phyloP scores from a whole-genome alignment of 2,113 vertebrate species.

The Nothocercus julius region DNA sequence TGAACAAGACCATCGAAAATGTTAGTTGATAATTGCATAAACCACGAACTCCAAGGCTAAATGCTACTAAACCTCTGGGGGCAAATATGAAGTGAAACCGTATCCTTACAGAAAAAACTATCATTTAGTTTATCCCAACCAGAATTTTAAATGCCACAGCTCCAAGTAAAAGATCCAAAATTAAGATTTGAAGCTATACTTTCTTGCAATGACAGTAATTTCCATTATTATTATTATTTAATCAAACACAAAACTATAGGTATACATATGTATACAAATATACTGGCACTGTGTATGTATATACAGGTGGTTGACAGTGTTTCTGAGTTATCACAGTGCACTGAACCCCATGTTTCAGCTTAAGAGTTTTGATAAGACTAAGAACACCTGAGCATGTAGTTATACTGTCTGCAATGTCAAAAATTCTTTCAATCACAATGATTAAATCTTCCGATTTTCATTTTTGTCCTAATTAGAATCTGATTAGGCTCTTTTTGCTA shows the following conservation, averaged over 20 bases:
- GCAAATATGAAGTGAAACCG: neutral
- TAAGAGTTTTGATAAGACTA: neutral
- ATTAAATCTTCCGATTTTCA: constrained; percentile 13
- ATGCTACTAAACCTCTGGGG: neutral
- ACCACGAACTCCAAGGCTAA: neutral
- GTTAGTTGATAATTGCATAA: neutral
- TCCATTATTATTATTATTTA: neutral
- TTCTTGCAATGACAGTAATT: neutral
- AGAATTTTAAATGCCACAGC: neutral
- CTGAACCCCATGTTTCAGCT: constrained; percentile 1
- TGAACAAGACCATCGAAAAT: neutral
- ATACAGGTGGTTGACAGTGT: neutral
- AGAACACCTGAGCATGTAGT: neutral
- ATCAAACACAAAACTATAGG: neutral
- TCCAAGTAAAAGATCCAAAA: neutral
- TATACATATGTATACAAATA: neutral
- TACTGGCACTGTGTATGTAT: neutral
- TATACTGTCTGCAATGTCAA: constrained; percentile 12
- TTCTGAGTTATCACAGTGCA: constrained; percentile 34
- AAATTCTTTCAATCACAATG: neutral
- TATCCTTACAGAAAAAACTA: neutral
- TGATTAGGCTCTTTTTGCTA: constrained; percentile 47
- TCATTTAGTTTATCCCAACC: neutral
- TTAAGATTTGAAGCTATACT: neutral
- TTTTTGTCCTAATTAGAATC: constrained; percentile 40